Evolutionary conservation across 2,797 vertebrate genomes (phyloP), one percentile per base, ranked within the genome.

Genomic region (Poecilia gillii): DNA sequence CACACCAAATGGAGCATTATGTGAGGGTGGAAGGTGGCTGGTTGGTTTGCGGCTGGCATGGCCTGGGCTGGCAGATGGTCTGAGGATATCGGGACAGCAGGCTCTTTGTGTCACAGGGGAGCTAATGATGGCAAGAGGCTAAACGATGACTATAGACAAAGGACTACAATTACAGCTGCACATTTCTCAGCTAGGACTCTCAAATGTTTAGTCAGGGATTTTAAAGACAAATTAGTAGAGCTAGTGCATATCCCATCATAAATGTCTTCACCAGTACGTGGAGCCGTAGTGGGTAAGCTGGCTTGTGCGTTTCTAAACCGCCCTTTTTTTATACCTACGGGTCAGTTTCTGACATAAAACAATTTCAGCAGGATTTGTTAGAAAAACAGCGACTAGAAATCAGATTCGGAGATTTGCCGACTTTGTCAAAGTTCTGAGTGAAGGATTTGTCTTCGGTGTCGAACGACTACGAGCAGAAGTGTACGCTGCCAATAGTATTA

Each of bases 121-220:
- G 84, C 80, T 91, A 92, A 93, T 92, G 87, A 89, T 89, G 83
- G 91, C 90, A 91, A 91, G 90, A 92, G 89, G 88, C 88, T 91
- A 90, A 92, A 90, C 82, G 86, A 91, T 89, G 75, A 89, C 83
- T 85, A 81, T 57, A 86, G 80, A 86, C 75, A 79, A 36, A 68
- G 0, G 76, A 91, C 87, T 72, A 84, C 76, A 87, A 86, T 90
- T 82, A 89, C 83, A 71, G 33, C 85, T 53, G 49, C 83, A 57
- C 36, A 70, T 78, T 51, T 77, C 87, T 89, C 73, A 81, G 70
- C 28, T 43, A 87, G 85, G 72, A 81, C 77, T 53, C 36, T 83
- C 25, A 79, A 75, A 87, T 85, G 83, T 90, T 91, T 90, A 78
- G 76, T 53, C 23, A 59, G 86, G 80, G 84, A 85, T 80, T 83